Evolutionary conservation across 2,888 invertebrate species (phyloP).

Genomic region (Eupeodes luniger): DNA sequence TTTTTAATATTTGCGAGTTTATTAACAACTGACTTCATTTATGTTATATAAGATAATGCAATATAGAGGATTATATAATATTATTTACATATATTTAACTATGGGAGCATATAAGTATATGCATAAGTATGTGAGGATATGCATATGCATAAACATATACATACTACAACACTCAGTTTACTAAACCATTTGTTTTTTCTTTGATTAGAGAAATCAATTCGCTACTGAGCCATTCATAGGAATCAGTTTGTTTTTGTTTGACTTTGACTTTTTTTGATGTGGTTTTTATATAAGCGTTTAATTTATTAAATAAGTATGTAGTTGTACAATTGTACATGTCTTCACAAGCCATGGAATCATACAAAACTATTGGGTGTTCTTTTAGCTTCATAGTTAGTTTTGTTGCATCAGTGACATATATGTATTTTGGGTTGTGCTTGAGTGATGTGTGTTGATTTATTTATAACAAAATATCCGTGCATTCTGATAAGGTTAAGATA

Average conservation of each 20-base stretch:
- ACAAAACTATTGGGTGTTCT: background rate
- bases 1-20: too few relatives aligned
- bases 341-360: background rate
- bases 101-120: too few relatives aligned
- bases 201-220: background rate
- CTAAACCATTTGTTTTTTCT: background rate
- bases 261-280: conserved; percentile 7
- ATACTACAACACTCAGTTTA: background rate
- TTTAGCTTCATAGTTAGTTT: background rate
- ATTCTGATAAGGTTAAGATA: too few relatives aligned
- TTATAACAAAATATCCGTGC: too few relatives aligned
- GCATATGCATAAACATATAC: too few relatives aligned
- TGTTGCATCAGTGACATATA: background rate
- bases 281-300: background rate
- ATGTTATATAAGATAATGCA: too few relatives aligned
- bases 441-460: background rate
- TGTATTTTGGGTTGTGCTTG: background rate
- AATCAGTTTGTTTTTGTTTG: background rate
- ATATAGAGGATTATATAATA: too few relatives aligned
- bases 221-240: background rate
- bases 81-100: too few relatives aligned
- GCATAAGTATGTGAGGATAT: too few relatives aligned
- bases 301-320: background rate
- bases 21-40: too few relatives aligned
- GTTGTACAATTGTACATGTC: background rate